Percentiles rank a stretch among this genome's conserved stretches.
Conservation (phyloP, 2,113 vertebrate genomes). For the Etheostoma spectabile region DNA sequence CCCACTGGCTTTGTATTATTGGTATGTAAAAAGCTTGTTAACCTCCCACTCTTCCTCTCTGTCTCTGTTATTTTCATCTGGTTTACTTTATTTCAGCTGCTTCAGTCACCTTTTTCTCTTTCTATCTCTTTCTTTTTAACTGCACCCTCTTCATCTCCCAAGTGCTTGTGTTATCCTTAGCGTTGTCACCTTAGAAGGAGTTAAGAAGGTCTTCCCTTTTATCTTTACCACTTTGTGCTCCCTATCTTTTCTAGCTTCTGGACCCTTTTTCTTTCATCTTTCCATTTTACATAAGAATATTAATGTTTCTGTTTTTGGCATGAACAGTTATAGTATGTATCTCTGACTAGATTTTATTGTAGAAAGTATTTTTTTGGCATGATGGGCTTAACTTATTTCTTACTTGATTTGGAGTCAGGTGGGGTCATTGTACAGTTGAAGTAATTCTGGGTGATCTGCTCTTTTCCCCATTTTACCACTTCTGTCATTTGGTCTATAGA, state of each 20-base stretch:
- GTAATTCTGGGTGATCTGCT: constrained; percentile 56
- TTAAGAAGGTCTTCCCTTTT: background rate
- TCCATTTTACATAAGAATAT: background rate
- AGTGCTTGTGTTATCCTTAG: background rate
- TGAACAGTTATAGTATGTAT: background rate
- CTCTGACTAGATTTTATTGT: background rate
- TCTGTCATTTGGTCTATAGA: constrained; percentile 44
- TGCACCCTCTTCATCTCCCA: background rate
- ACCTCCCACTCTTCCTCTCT: no score
- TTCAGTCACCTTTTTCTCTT: background rate
- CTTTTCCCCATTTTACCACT: constrained; percentile 73
- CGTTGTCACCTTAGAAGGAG: background rate
- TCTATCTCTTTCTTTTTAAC: background rate
- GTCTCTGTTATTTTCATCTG: background rate
- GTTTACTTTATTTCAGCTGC: background rate
- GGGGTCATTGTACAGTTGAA: constrained; percentile 61
- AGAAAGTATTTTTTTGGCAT: background rate
- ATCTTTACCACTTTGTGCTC: background rate
- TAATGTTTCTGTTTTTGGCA: background rate
- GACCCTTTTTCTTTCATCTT: background rate
- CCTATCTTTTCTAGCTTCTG: background rate
- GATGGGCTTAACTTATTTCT: background rate
- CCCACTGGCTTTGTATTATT: background rate
- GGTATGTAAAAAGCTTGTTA: background rate
- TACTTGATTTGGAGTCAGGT: constrained; percentile 22